These are phyloP conservation scores for Perca schrenkii DNA, from an alignment of 2,113 vertebrate species.

Conservation along the genomic window DNA sequence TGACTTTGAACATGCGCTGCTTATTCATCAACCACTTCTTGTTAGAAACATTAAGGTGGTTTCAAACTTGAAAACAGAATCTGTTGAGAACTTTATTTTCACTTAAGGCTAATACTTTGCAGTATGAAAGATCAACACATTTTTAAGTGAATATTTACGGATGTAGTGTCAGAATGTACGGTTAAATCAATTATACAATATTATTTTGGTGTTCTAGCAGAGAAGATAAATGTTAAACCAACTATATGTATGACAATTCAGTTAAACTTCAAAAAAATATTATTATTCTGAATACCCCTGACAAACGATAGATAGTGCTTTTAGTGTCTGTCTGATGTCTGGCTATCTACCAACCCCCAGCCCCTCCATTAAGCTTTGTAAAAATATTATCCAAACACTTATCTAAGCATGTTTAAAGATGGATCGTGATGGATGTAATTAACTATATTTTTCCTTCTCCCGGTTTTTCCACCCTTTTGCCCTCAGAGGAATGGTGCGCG, in stretches of 20 bases:
- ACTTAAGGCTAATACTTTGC: too few species aligned
- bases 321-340: constrained; percentile 39
- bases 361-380: constrained; percentile 27
- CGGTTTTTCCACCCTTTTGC: constrained; percentile 50
- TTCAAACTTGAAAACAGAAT: background rate
- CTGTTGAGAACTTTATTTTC: background rate
- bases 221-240: background rate
- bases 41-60: background rate
- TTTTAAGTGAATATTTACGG: background rate
- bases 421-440: constrained; percentile 62
- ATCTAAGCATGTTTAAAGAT: constrained; percentile 68
- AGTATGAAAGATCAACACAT: background rate
- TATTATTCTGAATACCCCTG: constrained; percentile 2
- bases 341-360: constrained; percentile 33
- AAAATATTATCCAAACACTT: constrained; percentile 67
- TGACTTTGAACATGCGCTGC: background rate
- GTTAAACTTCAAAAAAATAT: constrained; percentile 32
- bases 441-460: constrained; percentile 64
- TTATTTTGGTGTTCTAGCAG: background rate
- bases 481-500: constrained; percentile 64
- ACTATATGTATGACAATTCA: background rate
- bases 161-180: background rate
- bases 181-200: background rate
- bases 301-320: constrained; percentile 12
- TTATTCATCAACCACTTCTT: background rate